Conservation (phyloP, 2,888 invertebrate species). For the Minunthozetes semirufus region DNA sequence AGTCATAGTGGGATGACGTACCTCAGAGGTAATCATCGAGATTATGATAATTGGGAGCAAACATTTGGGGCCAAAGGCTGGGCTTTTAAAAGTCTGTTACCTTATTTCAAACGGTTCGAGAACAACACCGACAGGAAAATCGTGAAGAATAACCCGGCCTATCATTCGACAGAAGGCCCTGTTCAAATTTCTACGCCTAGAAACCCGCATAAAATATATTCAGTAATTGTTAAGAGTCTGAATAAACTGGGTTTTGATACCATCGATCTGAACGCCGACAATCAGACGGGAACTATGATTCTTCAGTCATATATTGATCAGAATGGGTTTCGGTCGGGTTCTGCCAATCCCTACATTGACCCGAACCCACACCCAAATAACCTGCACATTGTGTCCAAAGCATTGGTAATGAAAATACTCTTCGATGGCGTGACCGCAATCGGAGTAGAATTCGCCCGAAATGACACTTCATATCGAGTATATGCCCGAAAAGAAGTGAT, state of each 20-base stretch:
- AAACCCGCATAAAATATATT: not conserved
- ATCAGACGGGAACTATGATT: constrained; percentile 9
- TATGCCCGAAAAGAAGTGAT: constrained; percentile 3
- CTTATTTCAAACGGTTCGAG: constrained; percentile 10
- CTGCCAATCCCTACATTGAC: not conserved
- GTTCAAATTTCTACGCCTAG: no score
- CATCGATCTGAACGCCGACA: not conserved
- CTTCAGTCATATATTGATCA: not conserved
- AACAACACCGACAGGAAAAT: constrained; percentile 22
- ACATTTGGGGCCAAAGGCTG: constrained; percentile 26
- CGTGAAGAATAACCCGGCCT: constrained; percentile 9
- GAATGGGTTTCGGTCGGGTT: not conserved
- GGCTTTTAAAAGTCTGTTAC: constrained; percentile 17
- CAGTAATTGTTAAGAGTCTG: no score
- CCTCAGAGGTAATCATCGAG: not conserved
- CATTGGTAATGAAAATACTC: constrained; percentile 7
- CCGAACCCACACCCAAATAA: constrained; percentile 13
- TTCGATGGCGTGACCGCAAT: constrained; percentile 14
- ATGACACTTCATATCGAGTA: not conserved
- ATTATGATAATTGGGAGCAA: constrained; percentile 6
- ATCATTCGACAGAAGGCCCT: constrained; percentile 24
- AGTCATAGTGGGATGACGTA: not conserved
- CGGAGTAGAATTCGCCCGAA: constrained; percentile 5
- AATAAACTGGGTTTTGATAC: no score
- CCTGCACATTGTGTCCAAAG: constrained; percentile 18